phyloP scores from a whole-genome alignment of 2,113 vertebrate genomes.

The Plecturocebus donacophilus region DNA sequence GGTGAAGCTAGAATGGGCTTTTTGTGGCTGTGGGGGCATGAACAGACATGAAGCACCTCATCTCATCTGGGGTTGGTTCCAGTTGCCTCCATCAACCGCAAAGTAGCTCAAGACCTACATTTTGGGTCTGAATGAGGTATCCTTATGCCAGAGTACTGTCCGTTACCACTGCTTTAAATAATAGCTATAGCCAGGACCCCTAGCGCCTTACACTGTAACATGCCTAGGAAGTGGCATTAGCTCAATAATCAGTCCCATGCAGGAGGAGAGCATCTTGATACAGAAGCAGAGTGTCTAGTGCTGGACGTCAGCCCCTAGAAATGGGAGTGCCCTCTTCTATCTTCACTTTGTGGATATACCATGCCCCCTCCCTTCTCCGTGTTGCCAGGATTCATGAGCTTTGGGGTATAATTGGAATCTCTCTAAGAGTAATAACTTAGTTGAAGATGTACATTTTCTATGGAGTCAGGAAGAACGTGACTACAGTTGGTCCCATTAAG shows the following conservation, averaged over 20 bases:
- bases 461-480: neutral
- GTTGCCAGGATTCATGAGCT: neutral
- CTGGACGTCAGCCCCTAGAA: neutral
- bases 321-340: fast-evolving
- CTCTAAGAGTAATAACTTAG: neutral
- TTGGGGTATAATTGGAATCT: neutral
- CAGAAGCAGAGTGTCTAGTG: fast-evolving
- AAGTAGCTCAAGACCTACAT: neutral
- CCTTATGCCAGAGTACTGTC: neutral
- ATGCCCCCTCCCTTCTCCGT: neutral
- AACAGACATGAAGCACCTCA: neutral
- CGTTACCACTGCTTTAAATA: neutral
- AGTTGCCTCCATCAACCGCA: neutral
- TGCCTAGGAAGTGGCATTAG: neutral
- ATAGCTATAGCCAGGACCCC: neutral
- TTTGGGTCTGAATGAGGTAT: neutral
- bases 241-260: neutral
- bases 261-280: neutral
- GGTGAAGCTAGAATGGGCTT: neutral
- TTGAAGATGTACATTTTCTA: neutral
- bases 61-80: neutral
- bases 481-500: neutral
- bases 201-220: neutral
- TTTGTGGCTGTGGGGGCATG: neutral
- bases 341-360: neutral